These are phyloP conservation scores for Abramis brama DNA, from an alignment of 2,113 vertebrate genomes.

Conservation along the genomic window DNA sequence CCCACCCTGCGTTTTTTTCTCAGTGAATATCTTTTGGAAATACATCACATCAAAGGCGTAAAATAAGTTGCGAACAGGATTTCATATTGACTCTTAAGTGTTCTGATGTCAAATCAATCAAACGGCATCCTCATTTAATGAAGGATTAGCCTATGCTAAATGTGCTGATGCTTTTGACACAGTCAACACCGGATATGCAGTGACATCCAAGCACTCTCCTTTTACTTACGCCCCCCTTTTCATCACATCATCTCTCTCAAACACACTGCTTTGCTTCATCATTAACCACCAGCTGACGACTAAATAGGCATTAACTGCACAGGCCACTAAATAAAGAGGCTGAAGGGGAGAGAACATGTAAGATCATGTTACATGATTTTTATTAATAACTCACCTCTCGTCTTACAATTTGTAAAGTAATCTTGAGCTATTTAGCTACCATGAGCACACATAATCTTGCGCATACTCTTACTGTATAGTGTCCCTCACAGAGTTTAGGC, in stretches of 20 bases:
- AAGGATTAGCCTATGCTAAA: conserved; percentile 10
- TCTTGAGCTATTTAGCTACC: conserved; percentile 53
- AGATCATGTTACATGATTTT: conserved; percentile 60
- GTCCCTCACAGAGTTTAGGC: not conserved
- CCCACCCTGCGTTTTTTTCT: not conserved
- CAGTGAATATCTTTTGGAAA: not conserved
- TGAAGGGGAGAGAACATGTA: conserved; percentile 19
- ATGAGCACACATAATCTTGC: conserved; percentile 33
- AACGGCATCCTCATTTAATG: not conserved
- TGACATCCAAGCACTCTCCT: not conserved
- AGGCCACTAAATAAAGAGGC: conserved; percentile 43
- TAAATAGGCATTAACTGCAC: conserved; percentile 52
- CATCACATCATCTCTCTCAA: conserved; percentile 24
- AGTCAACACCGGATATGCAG: conserved; percentile 24
- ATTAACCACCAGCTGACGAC: conserved; percentile 32
- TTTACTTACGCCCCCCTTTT: conserved; percentile 8
- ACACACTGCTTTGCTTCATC: conserved; percentile 18
- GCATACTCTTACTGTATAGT: not conserved
- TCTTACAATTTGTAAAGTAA: conserved; percentile 71
- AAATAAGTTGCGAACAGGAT: not conserved
- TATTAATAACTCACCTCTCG: conserved; percentile 72
- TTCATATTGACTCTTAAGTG: not conserved
- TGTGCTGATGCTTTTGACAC: conserved; percentile 19
- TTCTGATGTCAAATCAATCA: not conserved
- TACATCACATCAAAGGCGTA: not conserved